These are phyloP conservation scores for Drosophila novamexicana DNA, from an alignment of 1,140 invertebrate species.

Conservation along the genomic window DNA sequence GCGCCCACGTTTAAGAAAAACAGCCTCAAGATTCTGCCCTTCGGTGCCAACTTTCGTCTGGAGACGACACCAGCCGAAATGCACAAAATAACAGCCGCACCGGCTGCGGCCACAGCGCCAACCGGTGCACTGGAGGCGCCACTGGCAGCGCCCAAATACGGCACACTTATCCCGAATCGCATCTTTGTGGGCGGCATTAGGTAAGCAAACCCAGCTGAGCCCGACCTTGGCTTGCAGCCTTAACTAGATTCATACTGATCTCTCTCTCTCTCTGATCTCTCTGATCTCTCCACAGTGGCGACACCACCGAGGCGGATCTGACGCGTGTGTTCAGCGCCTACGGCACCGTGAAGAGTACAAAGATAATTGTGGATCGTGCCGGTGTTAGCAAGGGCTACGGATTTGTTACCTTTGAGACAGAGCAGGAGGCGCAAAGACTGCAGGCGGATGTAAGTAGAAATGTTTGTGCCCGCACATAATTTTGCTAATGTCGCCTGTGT, in stretches of 20 bases:
- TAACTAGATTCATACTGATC: not conserved
- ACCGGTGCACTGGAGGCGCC: slow-evolving; percentile 83
- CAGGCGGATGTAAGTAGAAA: slow-evolving; percentile 86
- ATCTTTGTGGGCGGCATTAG: slow-evolving; percentile 89
- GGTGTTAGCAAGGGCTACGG: slow-evolving; percentile 98
- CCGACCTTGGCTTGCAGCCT: no score
- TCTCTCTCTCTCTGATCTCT: not conserved
- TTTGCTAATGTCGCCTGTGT: slow-evolving; percentile 53
- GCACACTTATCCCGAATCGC: slow-evolving; percentile 94
- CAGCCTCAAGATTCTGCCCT: slow-evolving; percentile 83
- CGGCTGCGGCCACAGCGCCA: slow-evolving; percentile 67
- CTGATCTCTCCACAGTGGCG: slow-evolving; percentile 86
- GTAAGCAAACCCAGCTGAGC: slow-evolving; percentile 42
- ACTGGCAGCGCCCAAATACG: slow-evolving; percentile 89
- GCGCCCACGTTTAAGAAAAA: slow-evolving; percentile 41
- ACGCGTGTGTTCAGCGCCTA: slow-evolving; percentile 93
- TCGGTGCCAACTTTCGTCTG: slow-evolving; percentile 82
- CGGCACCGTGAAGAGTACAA: slow-evolving; percentile 95
- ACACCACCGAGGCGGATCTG: slow-evolving; percentile 93
- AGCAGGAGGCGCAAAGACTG: slow-evolving; percentile 93
- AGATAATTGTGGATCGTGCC: slow-evolving; percentile 96
- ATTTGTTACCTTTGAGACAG: slow-evolving; percentile 97
- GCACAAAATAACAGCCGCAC: slow-evolving; percentile 80
- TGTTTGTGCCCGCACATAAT: slow-evolving; percentile 21
- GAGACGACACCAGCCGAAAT: slow-evolving; percentile 79